Conservation (phyloP, 2,113 vertebrate species). For the Edolisoma coerulescens region DNA sequence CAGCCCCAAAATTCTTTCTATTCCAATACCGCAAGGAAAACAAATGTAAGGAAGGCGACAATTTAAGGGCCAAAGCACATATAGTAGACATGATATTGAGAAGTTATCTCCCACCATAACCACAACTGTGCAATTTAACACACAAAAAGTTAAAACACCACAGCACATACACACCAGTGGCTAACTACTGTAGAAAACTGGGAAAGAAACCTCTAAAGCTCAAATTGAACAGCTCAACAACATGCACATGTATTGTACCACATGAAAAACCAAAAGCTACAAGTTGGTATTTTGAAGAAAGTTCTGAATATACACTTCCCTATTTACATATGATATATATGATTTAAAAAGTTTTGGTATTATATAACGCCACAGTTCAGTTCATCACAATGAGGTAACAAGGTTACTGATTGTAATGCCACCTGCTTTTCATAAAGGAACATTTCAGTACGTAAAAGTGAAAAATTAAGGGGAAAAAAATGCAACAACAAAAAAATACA, state of each 20-base stretch:
- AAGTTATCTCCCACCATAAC: background rate
- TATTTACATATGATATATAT: background rate
- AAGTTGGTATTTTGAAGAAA: background rate
- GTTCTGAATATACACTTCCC: background rate
- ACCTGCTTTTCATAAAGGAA: conserved; percentile 52
- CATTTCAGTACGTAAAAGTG: background rate
- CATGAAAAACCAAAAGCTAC: background rate
- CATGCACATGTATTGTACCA: background rate
- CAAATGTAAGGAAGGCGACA: background rate
- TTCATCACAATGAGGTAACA: background rate
- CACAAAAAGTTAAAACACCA: background rate
- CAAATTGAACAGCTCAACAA: background rate
- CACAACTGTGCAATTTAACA: background rate
- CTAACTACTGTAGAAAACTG: background rate
- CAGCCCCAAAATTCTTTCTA: background rate
- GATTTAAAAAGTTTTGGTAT: background rate
- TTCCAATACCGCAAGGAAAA: background rate
- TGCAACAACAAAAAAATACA: background rate
- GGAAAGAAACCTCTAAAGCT: background rate
- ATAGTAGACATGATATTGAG: background rate
- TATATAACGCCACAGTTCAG: conserved; percentile 54
- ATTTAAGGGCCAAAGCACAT: background rate
- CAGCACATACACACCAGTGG: background rate
- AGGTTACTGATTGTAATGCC: conserved; percentile 5
- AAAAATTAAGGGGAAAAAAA: background rate